Conservation (phyloP, 1,140 invertebrate genomes). For the Alviniconcha marisindica region DNA sequence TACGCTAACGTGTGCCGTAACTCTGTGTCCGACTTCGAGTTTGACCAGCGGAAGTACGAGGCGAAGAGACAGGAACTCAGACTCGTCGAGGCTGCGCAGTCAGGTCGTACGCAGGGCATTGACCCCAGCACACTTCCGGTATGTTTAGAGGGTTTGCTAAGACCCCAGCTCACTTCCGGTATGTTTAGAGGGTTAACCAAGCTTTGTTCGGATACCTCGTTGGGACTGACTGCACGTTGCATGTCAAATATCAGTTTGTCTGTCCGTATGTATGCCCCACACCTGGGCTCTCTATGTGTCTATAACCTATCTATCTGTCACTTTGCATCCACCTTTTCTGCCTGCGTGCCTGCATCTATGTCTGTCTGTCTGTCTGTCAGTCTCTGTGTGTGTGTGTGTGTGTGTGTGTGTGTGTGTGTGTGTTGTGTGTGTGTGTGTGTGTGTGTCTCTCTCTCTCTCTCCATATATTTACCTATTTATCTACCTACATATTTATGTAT, state of each 20-base stretch:
- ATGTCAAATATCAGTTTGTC: too few species aligned
- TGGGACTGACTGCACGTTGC: too few species aligned
- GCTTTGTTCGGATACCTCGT: too few species aligned
- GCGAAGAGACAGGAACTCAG: conserved; percentile 56
- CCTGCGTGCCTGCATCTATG: neutral
- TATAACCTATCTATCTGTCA: too few species aligned
- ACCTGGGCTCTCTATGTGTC: too few species aligned
- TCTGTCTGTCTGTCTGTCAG: neutral
- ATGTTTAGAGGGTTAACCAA: too few species aligned
- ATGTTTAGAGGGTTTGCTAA: conserved; percentile 19
- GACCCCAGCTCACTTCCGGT: too few species aligned
- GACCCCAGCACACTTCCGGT: conserved; percentile 53
- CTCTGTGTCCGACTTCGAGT: conserved; percentile 66
- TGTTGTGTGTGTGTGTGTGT: neutral
- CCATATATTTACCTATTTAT: too few species aligned
- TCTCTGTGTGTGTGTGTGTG: neutral
- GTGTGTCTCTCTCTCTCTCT: neutral
- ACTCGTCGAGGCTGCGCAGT: conserved; percentile 47
- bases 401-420: conserved; percentile 26
- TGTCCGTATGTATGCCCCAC: too few species aligned
- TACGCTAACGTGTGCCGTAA: conserved; percentile 63
- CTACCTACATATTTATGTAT: too few species aligned
- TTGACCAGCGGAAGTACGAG: conserved; percentile 52
- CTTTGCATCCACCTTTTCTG: too few species aligned
- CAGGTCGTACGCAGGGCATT: conserved; percentile 43